These are phyloP conservation scores for Ceyx margarethae DNA, from an alignment of 2,113 vertebrate genomes.

Conservation along the genomic window DNA sequence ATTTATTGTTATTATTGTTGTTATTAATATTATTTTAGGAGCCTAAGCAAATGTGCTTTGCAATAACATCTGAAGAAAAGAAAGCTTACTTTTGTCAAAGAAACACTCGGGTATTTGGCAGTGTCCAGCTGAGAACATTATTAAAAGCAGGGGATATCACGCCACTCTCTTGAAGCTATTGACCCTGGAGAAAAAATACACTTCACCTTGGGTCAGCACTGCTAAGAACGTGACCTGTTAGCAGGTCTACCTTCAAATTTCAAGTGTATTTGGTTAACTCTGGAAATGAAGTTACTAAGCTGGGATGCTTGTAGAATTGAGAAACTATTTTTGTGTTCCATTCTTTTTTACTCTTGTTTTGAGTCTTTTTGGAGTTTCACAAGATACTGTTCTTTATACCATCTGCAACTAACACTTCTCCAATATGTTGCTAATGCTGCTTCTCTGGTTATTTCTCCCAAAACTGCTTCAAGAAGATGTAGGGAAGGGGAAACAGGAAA, in stretches of 20 bases:
- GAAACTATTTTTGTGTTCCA: not conserved
- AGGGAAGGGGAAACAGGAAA: not conserved
- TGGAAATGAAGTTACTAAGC: not conserved
- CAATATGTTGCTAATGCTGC: not conserved
- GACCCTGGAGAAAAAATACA: not conserved
- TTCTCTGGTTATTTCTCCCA: not conserved
- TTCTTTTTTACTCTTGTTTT: constrained; percentile 11
- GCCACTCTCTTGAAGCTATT: not conserved
- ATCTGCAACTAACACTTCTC: constrained; percentile 20
- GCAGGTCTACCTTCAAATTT: not conserved
- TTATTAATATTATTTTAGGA: no score
- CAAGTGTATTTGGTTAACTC: not conserved
- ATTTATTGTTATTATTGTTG: no score
- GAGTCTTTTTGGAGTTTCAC: not conserved
- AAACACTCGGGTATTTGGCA: not conserved
- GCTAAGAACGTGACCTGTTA: not conserved
- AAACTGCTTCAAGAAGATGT: not conserved
- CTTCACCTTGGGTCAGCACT: not conserved
- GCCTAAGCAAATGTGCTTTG: not conserved
- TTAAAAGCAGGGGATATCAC: not conserved
- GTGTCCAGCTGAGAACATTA: not conserved
- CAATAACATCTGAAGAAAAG: not conserved
- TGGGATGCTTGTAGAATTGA: not conserved
- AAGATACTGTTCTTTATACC: not conserved
- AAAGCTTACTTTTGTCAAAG: not conserved